phyloP scores from a whole-genome alignment of 2,888 invertebrate species.

The Aplocera efformata region DNA sequence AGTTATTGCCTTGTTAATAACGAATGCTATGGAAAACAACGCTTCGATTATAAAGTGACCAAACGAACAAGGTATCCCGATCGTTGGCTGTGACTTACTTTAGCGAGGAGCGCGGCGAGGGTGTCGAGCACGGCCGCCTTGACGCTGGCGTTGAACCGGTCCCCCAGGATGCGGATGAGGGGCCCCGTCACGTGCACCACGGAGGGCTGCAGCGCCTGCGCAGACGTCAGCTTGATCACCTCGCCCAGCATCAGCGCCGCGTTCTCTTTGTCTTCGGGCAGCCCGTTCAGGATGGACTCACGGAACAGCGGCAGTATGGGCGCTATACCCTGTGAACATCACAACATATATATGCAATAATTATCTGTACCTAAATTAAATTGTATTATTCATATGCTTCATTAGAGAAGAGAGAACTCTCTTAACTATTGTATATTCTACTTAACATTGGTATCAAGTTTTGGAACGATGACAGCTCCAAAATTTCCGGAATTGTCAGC shows the following conservation, averaged over 20 bases:
- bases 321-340: constrained; percentile 86
- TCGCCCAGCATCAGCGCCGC: constrained; percentile 95
- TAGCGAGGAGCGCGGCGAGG: constrained; percentile 92
- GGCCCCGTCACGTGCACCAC: constrained; percentile 99
- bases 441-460: no score
- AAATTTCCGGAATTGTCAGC: no score
- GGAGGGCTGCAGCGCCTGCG: constrained; percentile 94
- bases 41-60: no score
- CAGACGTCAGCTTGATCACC: constrained; percentile 90
- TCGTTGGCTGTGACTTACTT: constrained; percentile 78
- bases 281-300: constrained; percentile 96
- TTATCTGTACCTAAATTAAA: no score
- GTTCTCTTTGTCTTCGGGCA: constrained; percentile 97
- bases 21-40: not conserved
- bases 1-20: no score
- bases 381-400: no score
- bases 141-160: constrained; percentile 95
- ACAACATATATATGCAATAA: not conserved
- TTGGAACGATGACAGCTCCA: no score
- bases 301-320: constrained; percentile 97
- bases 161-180: constrained; percentile 97
- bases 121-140: constrained; percentile 98
- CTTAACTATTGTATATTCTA: no score
- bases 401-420: no score
- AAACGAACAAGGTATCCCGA: no score